phyloP scores from a whole-genome alignment of 2,113 vertebrate species.

The Limanda limanda region DNA sequence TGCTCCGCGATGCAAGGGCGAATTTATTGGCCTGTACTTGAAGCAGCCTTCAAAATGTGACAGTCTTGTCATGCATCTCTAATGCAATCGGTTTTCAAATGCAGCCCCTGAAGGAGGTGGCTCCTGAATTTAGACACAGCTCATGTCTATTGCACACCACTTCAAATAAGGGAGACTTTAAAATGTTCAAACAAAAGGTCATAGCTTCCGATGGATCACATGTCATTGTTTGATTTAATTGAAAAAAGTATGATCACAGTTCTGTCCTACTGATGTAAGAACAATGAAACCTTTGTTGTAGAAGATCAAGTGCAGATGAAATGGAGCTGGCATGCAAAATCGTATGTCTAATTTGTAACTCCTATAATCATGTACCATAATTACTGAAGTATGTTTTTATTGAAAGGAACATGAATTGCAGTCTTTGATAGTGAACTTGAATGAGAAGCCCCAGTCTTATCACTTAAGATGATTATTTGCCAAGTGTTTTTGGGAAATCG shows the following conservation, averaged over 20 bases:
- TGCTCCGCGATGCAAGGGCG: too few relatives aligned
- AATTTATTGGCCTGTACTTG: too few relatives aligned
- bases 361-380: background rate
- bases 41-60: too few relatives aligned
- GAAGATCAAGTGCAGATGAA: background rate
- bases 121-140: too few relatives aligned
- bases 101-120: too few relatives aligned
- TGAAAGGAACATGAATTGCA: slow-evolving; percentile 1
- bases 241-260: slow-evolving; percentile 2
- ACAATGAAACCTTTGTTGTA: background rate
- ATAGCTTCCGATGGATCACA: slow-evolving; percentile 28
- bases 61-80: too few relatives aligned
- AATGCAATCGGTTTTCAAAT: too few relatives aligned
- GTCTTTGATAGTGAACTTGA: slow-evolving; percentile 22
- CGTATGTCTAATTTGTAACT: background rate
- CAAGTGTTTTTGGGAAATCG: slow-evolving; percentile 42
- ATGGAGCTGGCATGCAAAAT: background rate
- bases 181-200: slow-evolving; percentile 22
- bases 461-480: slow-evolving; percentile 63
- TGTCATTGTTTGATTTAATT: background rate
- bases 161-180: background rate
- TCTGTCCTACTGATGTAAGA: slow-evolving; percentile 7
- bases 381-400: background rate
- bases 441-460: slow-evolving; percentile 21
- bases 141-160: too few relatives aligned